Evolutionary conservation across 2,888 invertebrate genomes (phyloP).

Genomic region (Altica lythri): DNA sequence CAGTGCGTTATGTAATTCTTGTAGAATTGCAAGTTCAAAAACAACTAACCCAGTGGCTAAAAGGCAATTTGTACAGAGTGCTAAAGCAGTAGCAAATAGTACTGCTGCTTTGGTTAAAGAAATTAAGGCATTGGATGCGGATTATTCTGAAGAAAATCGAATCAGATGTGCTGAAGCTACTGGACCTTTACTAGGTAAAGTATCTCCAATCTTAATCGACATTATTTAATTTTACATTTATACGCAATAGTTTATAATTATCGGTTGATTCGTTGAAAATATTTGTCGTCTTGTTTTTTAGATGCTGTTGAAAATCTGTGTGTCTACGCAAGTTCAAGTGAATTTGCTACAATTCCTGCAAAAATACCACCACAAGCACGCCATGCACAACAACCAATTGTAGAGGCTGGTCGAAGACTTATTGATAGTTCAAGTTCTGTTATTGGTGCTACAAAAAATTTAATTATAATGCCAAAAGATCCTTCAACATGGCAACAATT

Average conservation of each 20-base stretch:
- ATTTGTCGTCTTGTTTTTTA: conserved; percentile 22
- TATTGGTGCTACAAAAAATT: conserved; percentile 86
- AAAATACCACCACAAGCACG: conserved; percentile 85
- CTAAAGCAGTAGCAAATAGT: conserved; percentile 95
- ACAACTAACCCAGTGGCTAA: conserved; percentile 91
- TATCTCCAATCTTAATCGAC: no score
- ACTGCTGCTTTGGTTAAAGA: conserved; percentile 93
- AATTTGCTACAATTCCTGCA: conserved; percentile 92
- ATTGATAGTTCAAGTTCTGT: conserved; percentile 88
- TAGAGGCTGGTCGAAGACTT: conserved; percentile 76
- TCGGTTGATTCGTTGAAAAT: no score
- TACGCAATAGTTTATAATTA: no score
- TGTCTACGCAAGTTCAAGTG: conserved; percentile 90
- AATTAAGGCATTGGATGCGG: conserved; percentile 87
- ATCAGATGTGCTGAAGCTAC: conserved; percentile 78
- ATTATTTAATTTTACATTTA: no score
- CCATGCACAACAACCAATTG: conserved; percentile 84
- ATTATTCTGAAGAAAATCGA: conserved; percentile 79
- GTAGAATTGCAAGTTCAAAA: conserved; percentile 83
- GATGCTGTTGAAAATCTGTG: conserved; percentile 92
- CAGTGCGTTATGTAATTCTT: conserved; percentile 92
- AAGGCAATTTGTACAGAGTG: conserved; percentile 95
- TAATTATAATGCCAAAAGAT: conserved; percentile 89
- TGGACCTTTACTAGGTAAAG: conserved; percentile 68
- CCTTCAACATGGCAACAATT: conserved; percentile 93